Conservation (phyloP, 2,797 vertebrate species). For the Hirundo rustica region DNA sequence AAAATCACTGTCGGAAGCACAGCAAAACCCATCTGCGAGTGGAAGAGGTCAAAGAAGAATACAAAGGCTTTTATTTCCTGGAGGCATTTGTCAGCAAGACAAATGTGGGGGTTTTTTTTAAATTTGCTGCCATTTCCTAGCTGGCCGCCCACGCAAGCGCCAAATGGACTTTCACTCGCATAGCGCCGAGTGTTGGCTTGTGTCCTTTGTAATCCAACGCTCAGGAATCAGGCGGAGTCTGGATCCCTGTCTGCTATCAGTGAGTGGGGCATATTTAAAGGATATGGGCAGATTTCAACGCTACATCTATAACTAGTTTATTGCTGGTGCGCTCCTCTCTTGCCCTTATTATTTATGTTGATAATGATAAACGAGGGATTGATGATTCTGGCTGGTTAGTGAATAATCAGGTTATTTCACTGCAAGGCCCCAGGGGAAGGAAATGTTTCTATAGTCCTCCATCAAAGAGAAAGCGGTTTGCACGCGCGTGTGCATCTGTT, state of each 20-base stretch:
- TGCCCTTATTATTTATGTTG: slow-evolving; percentile 11
- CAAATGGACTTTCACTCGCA: background rate
- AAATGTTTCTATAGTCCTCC: slow-evolving; percentile 15
- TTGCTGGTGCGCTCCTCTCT: slow-evolving; percentile 9
- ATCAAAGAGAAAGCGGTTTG: background rate
- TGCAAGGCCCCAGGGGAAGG: slow-evolving; percentile 15
- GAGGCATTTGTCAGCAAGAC: slow-evolving; percentile 41
- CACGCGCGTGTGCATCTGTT: background rate
- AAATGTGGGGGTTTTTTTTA: background rate
- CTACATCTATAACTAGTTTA: background rate
- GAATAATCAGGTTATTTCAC: slow-evolving; percentile 51
- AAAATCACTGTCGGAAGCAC: background rate
- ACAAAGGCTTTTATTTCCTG: slow-evolving; percentile 52
- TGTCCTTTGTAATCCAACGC: slow-evolving; percentile 8
- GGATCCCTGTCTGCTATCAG: background rate
- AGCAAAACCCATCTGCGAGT: slow-evolving; percentile 27
- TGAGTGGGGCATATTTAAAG: background rate
- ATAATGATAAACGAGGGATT: slow-evolving; percentile 60
- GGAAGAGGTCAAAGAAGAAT: slow-evolving; percentile 35
- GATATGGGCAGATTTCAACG: slow-evolving; percentile 25
- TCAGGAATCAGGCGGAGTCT: background rate
- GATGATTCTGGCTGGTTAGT: slow-evolving; percentile 55
- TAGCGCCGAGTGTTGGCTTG: background rate
- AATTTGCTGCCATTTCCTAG: slow-evolving; percentile 16
- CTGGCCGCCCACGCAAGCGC: background rate